phyloP scores from a whole-genome alignment of 2,113 vertebrate genomes.

The Centropristis striata region DNA sequence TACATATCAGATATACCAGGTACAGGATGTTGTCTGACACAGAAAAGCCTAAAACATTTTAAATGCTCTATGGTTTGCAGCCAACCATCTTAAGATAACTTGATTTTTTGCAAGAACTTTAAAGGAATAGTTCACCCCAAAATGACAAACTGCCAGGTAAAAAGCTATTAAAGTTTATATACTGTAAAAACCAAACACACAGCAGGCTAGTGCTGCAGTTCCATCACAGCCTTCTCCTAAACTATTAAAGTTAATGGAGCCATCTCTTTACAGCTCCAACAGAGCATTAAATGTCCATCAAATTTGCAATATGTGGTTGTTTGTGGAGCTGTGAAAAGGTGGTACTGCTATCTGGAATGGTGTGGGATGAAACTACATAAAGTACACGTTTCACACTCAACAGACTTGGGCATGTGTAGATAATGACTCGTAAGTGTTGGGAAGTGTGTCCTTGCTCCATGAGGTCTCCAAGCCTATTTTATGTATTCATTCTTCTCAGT shows the following conservation, averaged over 20 bases:
- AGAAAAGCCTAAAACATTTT: neutral
- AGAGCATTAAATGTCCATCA: slow-evolving; percentile 56
- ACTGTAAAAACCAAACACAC: slow-evolving; percentile 48
- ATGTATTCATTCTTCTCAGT: neutral
- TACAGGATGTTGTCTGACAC: neutral
- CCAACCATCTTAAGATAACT: neutral
- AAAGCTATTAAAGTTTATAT: slow-evolving; percentile 48
- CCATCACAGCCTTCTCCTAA: slow-evolving; percentile 16
- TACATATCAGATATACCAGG: neutral
- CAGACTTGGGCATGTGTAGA: neutral
- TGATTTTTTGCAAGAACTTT: neutral
- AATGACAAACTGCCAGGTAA: slow-evolving; percentile 29
- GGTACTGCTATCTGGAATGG: neutral
- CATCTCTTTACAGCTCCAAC: slow-evolving; percentile 38
- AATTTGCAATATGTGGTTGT: slow-evolving; percentile 23
- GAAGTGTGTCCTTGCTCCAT: neutral
- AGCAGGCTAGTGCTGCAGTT: slow-evolving; percentile 25
- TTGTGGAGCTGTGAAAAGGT: slow-evolving; percentile 24
- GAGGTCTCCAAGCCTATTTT: neutral
- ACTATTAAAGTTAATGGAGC: slow-evolving; percentile 68
- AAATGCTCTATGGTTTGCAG: neutral
- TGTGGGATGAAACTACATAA: slow-evolving; percentile 15
- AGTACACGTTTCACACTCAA: neutral
- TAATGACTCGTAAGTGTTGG: neutral
- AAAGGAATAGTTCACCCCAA: slow-evolving; percentile 9